Evolutionary conservation across 1,140 invertebrate species (phyloP), one percentile per base, ranked within the genome.

Genomic region (Eriocheir sinensis): DNA sequence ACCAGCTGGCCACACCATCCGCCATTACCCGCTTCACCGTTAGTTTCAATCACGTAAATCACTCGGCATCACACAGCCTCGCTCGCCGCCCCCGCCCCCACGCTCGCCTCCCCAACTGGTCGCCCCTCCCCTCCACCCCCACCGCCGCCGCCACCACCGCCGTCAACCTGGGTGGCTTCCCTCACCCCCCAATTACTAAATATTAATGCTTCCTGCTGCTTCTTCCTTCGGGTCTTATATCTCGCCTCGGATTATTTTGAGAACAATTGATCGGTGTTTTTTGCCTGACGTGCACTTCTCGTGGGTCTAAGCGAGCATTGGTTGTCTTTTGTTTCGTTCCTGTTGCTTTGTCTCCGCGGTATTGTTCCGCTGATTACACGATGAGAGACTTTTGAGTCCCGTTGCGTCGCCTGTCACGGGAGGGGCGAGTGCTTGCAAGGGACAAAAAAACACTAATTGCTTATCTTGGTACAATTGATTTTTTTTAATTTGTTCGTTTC

Each of bases 121-220:
- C 60, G 21, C n/a, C n/a, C 21, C 60, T n/a, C 60, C 4, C 60
- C 60, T n/a, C 60, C 60, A 72, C 60, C 60, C 6, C 21, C 27
- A 17, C 27, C 60, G 21, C 27, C 60, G 60, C n/a, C 60, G 27
- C 27, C 60, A 2, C 1, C 60, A 72, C 60, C 60, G 2, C 60
- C 60, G 60, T 1, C 60, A n/a, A 72, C 60, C 60, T 72, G 60
- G 60, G 60, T 72, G 60, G 60, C 60, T 72, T 72, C 21, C 60
- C 60, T 4, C 21, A n/a, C 17, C 60, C 60, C 21, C 60, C 60
- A 72, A 72, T 72, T 72, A 72, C 60, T 72, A 72, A 27, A 72
- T 72, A 72, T 72, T 72, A 72, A 72, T 72, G 60, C 60, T 72
- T 72, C 60, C 60, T 72, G 60, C 60, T 72, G 60, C 60, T n/a